These are phyloP conservation scores for Pteropus alecto DNA, from an alignment of 2,113 vertebrate genomes.

Conservation along the genomic window DNA sequence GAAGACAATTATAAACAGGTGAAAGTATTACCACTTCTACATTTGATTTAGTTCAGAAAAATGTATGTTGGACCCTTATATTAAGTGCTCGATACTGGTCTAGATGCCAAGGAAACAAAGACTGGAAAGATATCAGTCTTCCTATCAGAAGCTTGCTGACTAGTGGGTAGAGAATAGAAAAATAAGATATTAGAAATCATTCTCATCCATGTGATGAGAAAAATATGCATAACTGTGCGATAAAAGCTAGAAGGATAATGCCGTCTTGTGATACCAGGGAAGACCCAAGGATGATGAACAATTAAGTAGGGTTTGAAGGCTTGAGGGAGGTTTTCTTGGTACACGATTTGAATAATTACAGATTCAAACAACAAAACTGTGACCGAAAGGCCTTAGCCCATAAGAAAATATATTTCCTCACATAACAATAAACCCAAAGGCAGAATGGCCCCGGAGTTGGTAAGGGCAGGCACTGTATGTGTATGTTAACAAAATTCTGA, in stretches of 20 bases:
- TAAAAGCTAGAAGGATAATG: neutral
- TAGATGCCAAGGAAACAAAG: neutral
- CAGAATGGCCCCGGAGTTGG: neutral
- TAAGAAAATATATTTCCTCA: neutral
- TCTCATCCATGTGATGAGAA: neutral
- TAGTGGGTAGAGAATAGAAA: neutral
- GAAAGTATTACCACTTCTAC: neutral
- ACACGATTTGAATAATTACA: neutral
- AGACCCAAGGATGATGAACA: neutral
- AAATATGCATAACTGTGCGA: neutral
- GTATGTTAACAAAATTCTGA: neutral
- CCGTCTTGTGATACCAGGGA: neutral
- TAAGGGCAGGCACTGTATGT: neutral
- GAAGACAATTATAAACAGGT: neutral
- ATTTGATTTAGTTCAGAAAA: neutral
- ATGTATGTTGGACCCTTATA: neutral
- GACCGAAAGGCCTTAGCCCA: neutral
- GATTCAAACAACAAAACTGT: neutral
- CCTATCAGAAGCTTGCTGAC: neutral
- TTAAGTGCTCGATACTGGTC: neutral
- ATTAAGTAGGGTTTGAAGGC: neutral
- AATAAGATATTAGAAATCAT: neutral
- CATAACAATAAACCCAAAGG: neutral
- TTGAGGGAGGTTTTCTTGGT: neutral
- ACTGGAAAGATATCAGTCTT: neutral